phyloP scores from a whole-genome alignment of 2,113 vertebrate genomes.

The Microtus oregoni region DNA sequence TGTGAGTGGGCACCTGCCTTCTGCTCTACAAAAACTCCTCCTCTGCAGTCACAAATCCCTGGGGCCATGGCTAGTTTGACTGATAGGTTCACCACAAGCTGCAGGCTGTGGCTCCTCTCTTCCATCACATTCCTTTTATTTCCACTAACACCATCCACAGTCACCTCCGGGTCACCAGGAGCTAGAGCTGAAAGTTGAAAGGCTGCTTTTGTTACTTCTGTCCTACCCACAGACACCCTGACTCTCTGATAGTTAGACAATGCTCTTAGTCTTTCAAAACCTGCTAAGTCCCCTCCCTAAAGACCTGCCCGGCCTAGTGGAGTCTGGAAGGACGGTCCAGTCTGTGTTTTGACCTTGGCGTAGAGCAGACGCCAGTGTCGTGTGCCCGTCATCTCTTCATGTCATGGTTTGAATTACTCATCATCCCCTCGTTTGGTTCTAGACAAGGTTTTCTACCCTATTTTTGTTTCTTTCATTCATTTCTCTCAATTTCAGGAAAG shows the following conservation, averaged over 20 bases:
- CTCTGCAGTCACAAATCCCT: neutral
- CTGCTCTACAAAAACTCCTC: neutral
- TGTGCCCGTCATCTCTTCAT: neutral
- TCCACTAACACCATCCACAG: neutral
- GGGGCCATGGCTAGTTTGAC: neutral
- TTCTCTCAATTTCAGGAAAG: conserved; percentile 13
- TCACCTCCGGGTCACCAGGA: neutral
- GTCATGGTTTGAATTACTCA: neutral
- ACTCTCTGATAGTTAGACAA: neutral
- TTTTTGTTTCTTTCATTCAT: conserved; percentile 5
- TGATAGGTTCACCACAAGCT: neutral
- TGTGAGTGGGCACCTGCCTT: neutral
- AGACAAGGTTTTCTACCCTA: neutral
- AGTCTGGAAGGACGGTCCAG: neutral
- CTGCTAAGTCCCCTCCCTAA: neutral
- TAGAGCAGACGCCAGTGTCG: neutral
- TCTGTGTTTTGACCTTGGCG: neutral
- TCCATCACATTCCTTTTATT: neutral
- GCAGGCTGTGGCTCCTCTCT: neutral
- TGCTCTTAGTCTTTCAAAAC: neutral
- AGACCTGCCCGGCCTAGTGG: neutral
- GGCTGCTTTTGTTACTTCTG: neutral
- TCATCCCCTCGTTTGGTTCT: neutral
- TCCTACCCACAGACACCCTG: neutral
- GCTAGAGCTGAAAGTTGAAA: neutral